phyloP scores from a whole-genome alignment of 2,113 vertebrate genomes.

The Bagarius yarrelli region DNA sequence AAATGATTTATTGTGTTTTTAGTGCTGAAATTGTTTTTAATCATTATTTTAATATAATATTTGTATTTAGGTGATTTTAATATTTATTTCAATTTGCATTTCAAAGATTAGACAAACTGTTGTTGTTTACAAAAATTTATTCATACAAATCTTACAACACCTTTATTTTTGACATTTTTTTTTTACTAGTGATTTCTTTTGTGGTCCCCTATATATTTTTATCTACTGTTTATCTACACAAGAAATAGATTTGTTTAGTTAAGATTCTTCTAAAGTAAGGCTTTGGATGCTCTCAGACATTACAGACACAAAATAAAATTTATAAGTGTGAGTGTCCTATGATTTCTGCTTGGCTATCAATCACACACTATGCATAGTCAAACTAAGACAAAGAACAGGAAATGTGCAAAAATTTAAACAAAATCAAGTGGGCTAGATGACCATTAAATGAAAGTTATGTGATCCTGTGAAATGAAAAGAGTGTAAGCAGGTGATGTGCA shows the following conservation, averaged over 20 bases:
- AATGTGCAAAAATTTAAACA: slow-evolving; percentile 66
- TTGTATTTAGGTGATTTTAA: too few relatives aligned
- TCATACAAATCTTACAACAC: slow-evolving; percentile 99
- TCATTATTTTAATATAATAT: too few relatives aligned
- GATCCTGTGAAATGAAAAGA: slow-evolving; percentile 69
- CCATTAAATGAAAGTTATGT: slow-evolving; percentile 64
- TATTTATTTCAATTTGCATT: slow-evolving; percentile 50
- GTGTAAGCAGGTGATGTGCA: slow-evolving; percentile 95
- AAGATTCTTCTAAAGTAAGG: slow-evolving; percentile 87
- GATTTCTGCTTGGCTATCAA: slow-evolving; percentile 77
- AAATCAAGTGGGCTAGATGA: slow-evolving; percentile 31
- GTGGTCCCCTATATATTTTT: slow-evolving; percentile 82
- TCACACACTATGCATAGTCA: slow-evolving; percentile 74
- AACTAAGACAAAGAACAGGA: slow-evolving; percentile 61
- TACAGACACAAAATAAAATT: slow-evolving; percentile 76
- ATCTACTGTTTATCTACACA: slow-evolving; percentile 84
- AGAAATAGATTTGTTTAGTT: slow-evolving; percentile 76
- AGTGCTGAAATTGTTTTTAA: too few relatives aligned
- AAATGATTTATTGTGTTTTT: too few relatives aligned
- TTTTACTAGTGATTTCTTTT: slow-evolving; percentile 78
- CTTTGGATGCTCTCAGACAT: slow-evolving; percentile 84
- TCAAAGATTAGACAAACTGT: slow-evolving; percentile 92
- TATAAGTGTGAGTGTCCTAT: slow-evolving; percentile 74
- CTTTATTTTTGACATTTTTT: slow-evolving; percentile 81
- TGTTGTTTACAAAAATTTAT: slow-evolving; percentile 99